Evolutionary conservation across 1,140 invertebrate genomes (phyloP).

Genomic region (Pteromalus puparum): DNA sequence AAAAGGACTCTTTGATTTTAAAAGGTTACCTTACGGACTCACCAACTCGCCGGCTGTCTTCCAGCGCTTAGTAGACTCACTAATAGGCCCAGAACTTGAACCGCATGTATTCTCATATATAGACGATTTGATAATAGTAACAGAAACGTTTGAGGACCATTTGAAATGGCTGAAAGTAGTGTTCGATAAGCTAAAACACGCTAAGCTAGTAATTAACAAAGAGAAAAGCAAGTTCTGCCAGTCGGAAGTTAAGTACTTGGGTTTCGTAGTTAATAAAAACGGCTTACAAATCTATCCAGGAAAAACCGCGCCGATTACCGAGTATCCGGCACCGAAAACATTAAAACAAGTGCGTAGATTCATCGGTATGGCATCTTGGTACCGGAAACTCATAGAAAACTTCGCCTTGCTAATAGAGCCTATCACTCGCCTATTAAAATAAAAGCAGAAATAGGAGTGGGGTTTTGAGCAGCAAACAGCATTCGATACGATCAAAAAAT

Average conservation of each 20-base stretch:
- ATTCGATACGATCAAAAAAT: slow-evolving; percentile 50
- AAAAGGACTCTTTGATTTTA: too few relatives aligned
- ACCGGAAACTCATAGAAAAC: slow-evolving; percentile 69
- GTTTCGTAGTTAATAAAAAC: not conserved
- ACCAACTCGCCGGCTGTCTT: too few relatives aligned
- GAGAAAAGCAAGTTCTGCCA: not conserved
- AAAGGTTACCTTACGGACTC: too few relatives aligned
- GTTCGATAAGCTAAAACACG: not conserved
- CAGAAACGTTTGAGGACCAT: too few relatives aligned
- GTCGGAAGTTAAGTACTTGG: not conserved
- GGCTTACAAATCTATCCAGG: not conserved
- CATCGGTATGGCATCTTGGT: slow-evolving; percentile 69
- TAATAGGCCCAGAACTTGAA: too few relatives aligned
- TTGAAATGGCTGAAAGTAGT: not conserved
- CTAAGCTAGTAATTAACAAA: not conserved
- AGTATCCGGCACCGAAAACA: slow-evolving; percentile 26
- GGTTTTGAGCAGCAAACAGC: slow-evolving; percentile 54
- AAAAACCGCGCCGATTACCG: not conserved
- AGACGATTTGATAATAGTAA: too few relatives aligned
- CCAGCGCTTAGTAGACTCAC: too few relatives aligned
- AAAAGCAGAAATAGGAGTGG: slow-evolving; percentile 57
- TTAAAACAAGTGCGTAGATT: slow-evolving; percentile 50
- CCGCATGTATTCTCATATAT: too few relatives aligned
- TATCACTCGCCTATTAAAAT: slow-evolving; percentile 53
- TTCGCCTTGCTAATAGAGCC: slow-evolving; percentile 68